phyloP scores from a whole-genome alignment of 1,140 invertebrate species.

The Lutraria rhynchaena region DNA sequence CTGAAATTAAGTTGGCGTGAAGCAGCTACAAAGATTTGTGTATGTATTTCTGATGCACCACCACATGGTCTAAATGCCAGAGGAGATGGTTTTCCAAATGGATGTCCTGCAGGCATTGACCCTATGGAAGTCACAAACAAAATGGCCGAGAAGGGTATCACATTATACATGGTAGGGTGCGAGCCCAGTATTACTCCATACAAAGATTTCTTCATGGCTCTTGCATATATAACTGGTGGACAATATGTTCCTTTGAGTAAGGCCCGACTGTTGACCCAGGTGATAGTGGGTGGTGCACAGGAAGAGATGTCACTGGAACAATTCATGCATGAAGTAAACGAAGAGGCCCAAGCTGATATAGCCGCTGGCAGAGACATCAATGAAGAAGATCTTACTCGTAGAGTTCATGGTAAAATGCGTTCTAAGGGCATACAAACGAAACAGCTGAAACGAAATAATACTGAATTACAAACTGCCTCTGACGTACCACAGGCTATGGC shows the following conservation, averaged over 20 bases:
- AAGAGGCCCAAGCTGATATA: constrained; percentile 66
- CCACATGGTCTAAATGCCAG: constrained; percentile 72
- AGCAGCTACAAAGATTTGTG: constrained; percentile 75
- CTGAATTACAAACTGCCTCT: constrained; percentile 12
- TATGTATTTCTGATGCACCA: constrained; percentile 77
- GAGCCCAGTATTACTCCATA: constrained; percentile 74
- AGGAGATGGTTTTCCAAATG: constrained; percentile 66
- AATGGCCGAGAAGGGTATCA: constrained; percentile 75
- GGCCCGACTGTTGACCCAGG: constrained; percentile 67
- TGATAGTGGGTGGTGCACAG: constrained; percentile 75
- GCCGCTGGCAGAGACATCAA: constrained; percentile 53
- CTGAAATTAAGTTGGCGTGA: constrained; percentile 73
- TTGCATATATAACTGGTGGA: constrained; percentile 77
- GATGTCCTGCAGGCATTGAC: constrained; percentile 70
- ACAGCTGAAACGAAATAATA: constrained; percentile 63
- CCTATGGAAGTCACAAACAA: constrained; percentile 70
- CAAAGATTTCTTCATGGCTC: constrained; percentile 77
- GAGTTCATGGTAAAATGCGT: constrained; percentile 60
- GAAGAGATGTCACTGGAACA: constrained; percentile 77
- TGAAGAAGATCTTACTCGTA: constrained; percentile 60
- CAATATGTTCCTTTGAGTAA: constrained; percentile 76
- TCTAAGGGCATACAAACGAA: constrained; percentile 63
- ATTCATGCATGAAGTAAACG: constrained; percentile 73
- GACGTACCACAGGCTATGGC: constrained; percentile 48
- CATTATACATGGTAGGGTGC: constrained; percentile 75